Conservation (phyloP, 2,888 invertebrate genomes). For the Dasysyrphus albostriatus region DNA sequence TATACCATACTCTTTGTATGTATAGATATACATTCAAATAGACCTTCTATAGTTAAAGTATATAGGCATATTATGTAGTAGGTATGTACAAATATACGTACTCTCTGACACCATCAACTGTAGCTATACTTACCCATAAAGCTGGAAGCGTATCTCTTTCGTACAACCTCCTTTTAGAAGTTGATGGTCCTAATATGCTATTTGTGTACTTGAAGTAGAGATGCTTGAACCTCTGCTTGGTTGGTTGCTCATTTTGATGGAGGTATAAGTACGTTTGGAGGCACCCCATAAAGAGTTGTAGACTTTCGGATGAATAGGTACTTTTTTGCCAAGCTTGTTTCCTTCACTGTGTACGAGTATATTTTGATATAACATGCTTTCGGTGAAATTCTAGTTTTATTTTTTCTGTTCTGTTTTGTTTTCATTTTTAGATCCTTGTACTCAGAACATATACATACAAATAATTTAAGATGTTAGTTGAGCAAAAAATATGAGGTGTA, state of each 20-base stretch:
- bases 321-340: conserved; percentile 61
- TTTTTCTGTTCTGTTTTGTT: too few species aligned
- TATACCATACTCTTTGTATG: background rate
- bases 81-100: background rate
- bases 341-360: conserved; percentile 8
- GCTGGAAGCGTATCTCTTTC: conserved; percentile 34
- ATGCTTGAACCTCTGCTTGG: conserved; percentile 61
- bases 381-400: background rate
- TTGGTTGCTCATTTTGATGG: conserved; percentile 60
- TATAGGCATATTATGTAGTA: background rate
- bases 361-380: conserved; percentile 34
- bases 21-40: background rate
- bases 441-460: conserved; percentile 2
- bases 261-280: conserved; percentile 18
- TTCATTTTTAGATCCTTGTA: background rate
- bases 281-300: conserved; percentile 54
- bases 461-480: conserved; percentile 34
- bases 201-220: conserved; percentile 57
- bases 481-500: background rate
- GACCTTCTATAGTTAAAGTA: conserved; percentile 19
- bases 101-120: conserved; percentile 40
- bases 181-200: conserved; percentile 69
- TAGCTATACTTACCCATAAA: conserved; percentile 1
- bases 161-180: conserved; percentile 32
- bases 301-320: conserved; percentile 58